A percentile compares a stretch with the other conserved stretches of the same genome.
phyloP scores from a whole-genome alignment of 2,888 invertebrate genomes.

The Ormyrus pomaceus region DNA sequence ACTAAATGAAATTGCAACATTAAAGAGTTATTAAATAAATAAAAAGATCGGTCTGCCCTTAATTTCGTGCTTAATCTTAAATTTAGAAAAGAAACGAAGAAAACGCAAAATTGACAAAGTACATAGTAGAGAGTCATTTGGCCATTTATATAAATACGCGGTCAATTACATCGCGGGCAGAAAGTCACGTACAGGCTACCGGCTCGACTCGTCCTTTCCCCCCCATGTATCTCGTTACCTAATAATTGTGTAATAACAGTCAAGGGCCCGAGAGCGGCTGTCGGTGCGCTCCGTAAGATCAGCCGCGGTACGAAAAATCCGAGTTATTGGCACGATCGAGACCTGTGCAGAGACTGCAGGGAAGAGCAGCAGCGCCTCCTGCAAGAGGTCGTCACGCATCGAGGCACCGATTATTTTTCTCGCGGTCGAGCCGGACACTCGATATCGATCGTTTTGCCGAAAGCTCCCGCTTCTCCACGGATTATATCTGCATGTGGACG shows the following conservation, averaged over 20 bases:
- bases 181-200: slow-evolving; percentile 3
- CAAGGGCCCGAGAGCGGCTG: neutral
- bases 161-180: neutral
- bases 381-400: slow-evolving; percentile 43
- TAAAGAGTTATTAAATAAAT: no score
- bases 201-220: slow-evolving; percentile 14
- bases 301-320: slow-evolving; percentile 2
- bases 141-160: neutral
- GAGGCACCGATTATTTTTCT: slow-evolving; percentile 9
- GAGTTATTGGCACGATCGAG: slow-evolving; percentile 1
- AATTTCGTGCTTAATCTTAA: no score
- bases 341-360: neutral
- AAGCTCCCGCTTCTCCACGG: no score
- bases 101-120: no score
- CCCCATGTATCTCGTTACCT: slow-evolving; percentile 31
- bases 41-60: no score
- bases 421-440: neutral
- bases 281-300: neutral
- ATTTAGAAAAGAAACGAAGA: no score
- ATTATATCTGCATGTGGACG: neutral
- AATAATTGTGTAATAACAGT: slow-evolving; percentile 37
- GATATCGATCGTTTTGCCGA: neutral
- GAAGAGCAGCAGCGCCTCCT: no score
- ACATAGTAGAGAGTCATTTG: no score
- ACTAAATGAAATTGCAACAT: no score